Base-by-base conservation (phyloP, 2,797 vertebrate species). In the Sebastes minor region DNA sequence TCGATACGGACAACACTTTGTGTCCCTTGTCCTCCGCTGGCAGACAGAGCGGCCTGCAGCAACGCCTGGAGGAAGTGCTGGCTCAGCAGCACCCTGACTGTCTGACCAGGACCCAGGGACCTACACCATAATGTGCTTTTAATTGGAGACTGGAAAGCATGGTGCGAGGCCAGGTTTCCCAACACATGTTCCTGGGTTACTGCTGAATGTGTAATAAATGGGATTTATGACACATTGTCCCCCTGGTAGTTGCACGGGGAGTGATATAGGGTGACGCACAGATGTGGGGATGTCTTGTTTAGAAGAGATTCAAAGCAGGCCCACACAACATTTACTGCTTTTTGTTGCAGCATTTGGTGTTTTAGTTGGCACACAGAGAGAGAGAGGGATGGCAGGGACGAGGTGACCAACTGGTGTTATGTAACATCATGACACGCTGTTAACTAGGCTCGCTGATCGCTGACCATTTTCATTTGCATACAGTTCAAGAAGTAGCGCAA, bases 151-250 rank as follows among this genome's bases (percentile, higher is more conserved):
- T 53, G 69, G 63, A 66, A 74, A 71, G 71, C 78, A 28, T 65
- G 72, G 79, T 85, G 80, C 73, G 68, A 83, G 83, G 84, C 83
- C 87, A 90, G 90, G 82, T 91, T 91, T 85, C 86, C 74, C 71
- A 89, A 80, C 91, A 93, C 90, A 91, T 91, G 91, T 82, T 92
- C 78, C 63, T 55, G 79, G 79, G 80, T 87, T 86, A 86, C 76
- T 88, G 76, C 82, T 90, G 82, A 80, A 83, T 90, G 84, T 89
- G 88, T 87, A 84, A 91, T 90, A 90, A 93, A 91, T 84, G 86
- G 88, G 85, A 93, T 93, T 89, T 90, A 91, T 86, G 84, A 84
- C 68, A 67, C 22, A 20, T 81, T 80, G 76, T 71, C 91, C 80
- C 76, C 65, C 59, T 55, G 85, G 85, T 90, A 84, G 80, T 87